Conservation (phyloP, 2,888 invertebrate genomes). For the Norana najaformis region DNA sequence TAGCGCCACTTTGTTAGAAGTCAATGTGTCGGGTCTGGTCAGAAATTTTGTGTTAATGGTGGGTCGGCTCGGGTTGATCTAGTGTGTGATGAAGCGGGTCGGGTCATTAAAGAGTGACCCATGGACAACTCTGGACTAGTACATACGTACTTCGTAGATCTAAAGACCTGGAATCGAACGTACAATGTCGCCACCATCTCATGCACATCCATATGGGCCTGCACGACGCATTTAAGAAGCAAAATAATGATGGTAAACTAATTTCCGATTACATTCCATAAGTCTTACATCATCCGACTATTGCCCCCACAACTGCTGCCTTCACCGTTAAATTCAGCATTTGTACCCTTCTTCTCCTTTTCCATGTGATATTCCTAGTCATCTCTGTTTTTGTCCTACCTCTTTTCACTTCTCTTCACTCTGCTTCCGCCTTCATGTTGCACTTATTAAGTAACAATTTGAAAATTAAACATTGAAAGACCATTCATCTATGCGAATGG, state of each 20-base stretch:
- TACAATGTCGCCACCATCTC: too few relatives aligned
- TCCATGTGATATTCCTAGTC: neutral
- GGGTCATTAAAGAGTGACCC: neutral
- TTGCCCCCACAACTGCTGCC: neutral
- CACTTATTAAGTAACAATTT: too few relatives aligned
- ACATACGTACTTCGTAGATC: neutral
- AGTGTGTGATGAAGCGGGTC: slow-evolving; percentile 46
- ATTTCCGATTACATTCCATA: too few relatives aligned
- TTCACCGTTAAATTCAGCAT: neutral
- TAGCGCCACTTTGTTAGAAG: slow-evolving; percentile 41
- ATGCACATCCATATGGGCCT: too few relatives aligned
- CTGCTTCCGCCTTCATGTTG: too few relatives aligned
- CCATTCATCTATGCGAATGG: too few relatives aligned
- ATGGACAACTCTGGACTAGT: neutral
- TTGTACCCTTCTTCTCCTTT: neutral
- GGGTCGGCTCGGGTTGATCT: slow-evolving; percentile 49
- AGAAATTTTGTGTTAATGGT: slow-evolving; percentile 45
- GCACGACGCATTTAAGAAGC: too few relatives aligned
- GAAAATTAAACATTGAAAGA: too few relatives aligned
- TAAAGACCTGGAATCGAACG: slow-evolving; percentile 49
- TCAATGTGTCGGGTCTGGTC: neutral
- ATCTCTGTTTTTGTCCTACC: neutral
- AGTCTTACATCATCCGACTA: neutral
- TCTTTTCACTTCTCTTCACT: neutral
- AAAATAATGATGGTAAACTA: too few relatives aligned